Evolutionary conservation across 2,888 invertebrate species (phyloP), one percentile per base, ranked within the genome.

Genomic region (Adineta ricciae): DNA sequence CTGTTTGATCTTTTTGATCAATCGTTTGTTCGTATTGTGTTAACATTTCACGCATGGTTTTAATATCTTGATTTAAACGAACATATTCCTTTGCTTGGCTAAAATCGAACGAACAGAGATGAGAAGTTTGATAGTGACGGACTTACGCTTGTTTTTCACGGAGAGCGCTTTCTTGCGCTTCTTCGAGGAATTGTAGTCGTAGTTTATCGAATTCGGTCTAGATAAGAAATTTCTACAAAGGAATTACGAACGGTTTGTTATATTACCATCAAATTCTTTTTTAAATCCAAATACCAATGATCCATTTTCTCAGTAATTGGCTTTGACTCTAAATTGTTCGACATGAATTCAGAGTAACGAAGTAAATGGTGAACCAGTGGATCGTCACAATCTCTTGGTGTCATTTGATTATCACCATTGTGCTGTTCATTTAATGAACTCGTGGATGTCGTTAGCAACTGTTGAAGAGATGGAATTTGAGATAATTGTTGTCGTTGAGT

Each of bases 51-150:
- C 41, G 38, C 78, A 78, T 78, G 9, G 41, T 38, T 41, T 78
- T 78, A 11, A 78, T 78, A 41, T 78, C 78, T 78, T 78, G 78
- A 78, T 78, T 41, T 78, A 78, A 78, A 78, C 78, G 78, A 41
- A 78, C 16, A 78, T 78, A 78, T 41, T 78, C 78, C 41, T 78
- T 78, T 8, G 78, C 78, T 78, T 78, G 78, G 14, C 78, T 78
- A 78, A 41, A 41, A 78, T 19, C 2, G 24, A 24, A 73, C 5
- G 5, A 5, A 46, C 5, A 46, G 11, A 46, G 46, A 8, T 46
- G 46, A 46, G 5, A 46, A 46, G 46, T 3, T 50, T 50, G 11
- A 19, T 50, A 16, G 50, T 9, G 3, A 50, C 14, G 38, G 8
- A 41, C 41, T 78, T 78, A 78, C 78, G 38, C 41, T 78, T 78